These are phyloP conservation scores for Synanceia verrucosa DNA, from an alignment of 2,797 vertebrate genomes.

Conservation along the genomic window DNA sequence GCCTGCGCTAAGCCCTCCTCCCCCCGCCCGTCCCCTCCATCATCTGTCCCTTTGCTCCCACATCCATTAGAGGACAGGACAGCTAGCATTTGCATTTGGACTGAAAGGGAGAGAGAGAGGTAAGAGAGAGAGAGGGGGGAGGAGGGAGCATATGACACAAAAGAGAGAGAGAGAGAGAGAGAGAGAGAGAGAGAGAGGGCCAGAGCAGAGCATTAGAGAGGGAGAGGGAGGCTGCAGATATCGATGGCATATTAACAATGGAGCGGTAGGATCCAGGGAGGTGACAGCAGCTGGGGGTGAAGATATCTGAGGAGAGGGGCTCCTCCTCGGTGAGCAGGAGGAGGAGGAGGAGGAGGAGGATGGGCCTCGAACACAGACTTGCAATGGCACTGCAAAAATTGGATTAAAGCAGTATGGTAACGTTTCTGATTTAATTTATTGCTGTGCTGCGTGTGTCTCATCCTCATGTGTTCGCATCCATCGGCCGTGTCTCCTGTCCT, in stretches of 20 bases:
- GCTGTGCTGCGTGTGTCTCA: conserved; percentile 71
- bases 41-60: conserved; percentile 76
- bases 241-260: conserved; percentile 75
- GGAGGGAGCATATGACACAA: conserved; percentile 58
- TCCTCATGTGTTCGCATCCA: conserved; percentile 59
- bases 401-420: conserved; percentile 89
- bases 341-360: conserved; percentile 72
- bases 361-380: conserved; percentile 82
- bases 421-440: conserved; percentile 78
- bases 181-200: conserved; percentile 6
- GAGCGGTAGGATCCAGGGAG: conserved; percentile 71
- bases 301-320: conserved; percentile 68
- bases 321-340: conserved; percentile 64
- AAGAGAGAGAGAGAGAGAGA: conserved; percentile 55
- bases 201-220: conserved; percentile 36
- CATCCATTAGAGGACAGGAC: conserved; percentile 76
- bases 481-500: conserved; percentile 53
- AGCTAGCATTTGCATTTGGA: conserved; percentile 61
- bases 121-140: conserved; percentile 32
- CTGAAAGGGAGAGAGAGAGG: conserved; percentile 40
- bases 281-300: conserved; percentile 64
- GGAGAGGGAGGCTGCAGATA: conserved; percentile 64
- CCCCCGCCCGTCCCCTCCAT: conserved; percentile 62
- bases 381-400: conserved; percentile 80
- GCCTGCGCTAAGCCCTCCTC: conserved; percentile 75